Base-by-base conservation (phyloP, 2,797 vertebrate genomes). In the Karalla daura region DNA sequence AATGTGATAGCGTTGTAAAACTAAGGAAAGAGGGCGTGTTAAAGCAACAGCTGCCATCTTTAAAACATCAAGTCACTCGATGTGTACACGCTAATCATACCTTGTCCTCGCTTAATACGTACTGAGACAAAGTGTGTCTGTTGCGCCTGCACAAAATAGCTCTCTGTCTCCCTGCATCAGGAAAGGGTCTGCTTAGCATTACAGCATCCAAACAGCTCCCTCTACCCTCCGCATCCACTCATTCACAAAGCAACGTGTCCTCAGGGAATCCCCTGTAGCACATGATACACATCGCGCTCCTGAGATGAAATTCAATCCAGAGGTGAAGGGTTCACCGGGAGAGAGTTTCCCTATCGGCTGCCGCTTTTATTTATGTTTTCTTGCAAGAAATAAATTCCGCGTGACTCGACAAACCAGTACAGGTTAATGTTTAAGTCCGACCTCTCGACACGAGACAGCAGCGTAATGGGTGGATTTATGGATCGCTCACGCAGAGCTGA, bases 241-340 rank as follows among this genome's bases (percentile, higher is more conserved):
- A 63, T 0, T 70, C 37, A 63, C 1, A 44, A 39, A 64, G 14
- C 25, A 54, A 39, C 50, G n/a, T 32, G 18, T 4, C 28, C 5
- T 33, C 52, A 35, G 58, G 44, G 62, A 62, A 58, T 36, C 18
- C 4, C 18, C 5, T 30, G 5, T 3, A 25, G 36, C 27, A 9
- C 8, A 6, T 44, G 24, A 43, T 33, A n/a, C 6, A 17, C 7
- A 32, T 1, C 30, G 63, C 28, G 45, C 47, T 54, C 10, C 44
- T 9, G 5, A 44, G 27, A 58, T 41, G 8, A 44, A 39, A 47
- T 55, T 39, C 18, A 60, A 0, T 30, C 20, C 24, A 40, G 14
- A 74, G 74, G 41, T 63, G 15, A 75, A 63, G 74, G 66, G 36
- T 75, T 67, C 18, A 74, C 70, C 15, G 27, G 3, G 46, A 45